Evolutionary conservation across 2,888 invertebrate genomes (phyloP), one percentile per base, ranked within the genome.

Genomic region (Epinotia ramella): DNA sequence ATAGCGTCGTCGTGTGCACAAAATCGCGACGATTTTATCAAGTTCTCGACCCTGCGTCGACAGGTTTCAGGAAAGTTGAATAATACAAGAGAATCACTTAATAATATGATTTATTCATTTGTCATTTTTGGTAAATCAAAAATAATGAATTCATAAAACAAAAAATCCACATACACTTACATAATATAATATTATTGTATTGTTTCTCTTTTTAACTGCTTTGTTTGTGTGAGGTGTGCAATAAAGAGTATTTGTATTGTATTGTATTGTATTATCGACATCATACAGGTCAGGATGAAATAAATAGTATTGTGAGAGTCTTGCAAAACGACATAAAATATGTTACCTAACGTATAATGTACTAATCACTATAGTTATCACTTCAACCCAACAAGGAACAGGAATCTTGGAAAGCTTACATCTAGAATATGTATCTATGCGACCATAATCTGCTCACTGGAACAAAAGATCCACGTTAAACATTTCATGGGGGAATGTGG

Each of bases 121-220:
- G 90, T 91, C 89, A 91, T 93, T 94, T 94, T 94, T 94, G 94
- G 94, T 93, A 93, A 92, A 92, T 91, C 91, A 92, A 91, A 93
- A 92, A 91, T 91, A 91, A 91, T 89, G 86, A 88, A 90, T 90
- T 91, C 87, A 91, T 88, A 74, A 77, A 78, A 78, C 68, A 74
- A 79, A 73, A 90, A 91, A 89, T 92, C 90, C 92, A 93, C 92
- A 92, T 87, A 92, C 91, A 93, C 93, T 92, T 92, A 93, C 88
- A 91, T 89, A 84, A 84, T 89, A 89, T 81, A 91, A n/a, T n/a
- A n/a, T n/a, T n/a, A n/a, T n/a, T n/a, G n/a, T n/a, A n/a, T n/a
- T n/a, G n/a, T n/a, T n/a, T n/a, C n/a, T n/a, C n/a, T n/a, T n/a
- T n/a, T n/a, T n/a, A n/a, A n/a, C n/a, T n/a, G n/a, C n/a, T n/a